These are phyloP conservation scores for Gambelia wislizenii DNA, from an alignment of 2,797 vertebrate genomes.

Conservation along the genomic window DNA sequence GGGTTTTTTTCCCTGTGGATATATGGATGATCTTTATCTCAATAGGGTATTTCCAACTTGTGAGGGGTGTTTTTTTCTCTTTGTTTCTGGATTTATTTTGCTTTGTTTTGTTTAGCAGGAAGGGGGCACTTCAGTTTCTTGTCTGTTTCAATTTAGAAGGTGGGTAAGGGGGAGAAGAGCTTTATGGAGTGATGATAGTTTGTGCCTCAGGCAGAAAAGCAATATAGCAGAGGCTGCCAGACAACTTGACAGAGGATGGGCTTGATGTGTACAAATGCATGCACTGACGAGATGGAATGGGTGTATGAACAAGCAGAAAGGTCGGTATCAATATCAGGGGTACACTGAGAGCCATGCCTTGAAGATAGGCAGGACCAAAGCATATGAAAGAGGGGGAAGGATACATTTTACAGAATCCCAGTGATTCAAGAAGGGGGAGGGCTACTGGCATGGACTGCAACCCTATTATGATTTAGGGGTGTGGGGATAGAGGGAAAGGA, in stretches of 20 bases:
- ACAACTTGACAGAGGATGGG: background rate
- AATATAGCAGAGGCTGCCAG: slow-evolving; percentile 19
- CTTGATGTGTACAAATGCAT: slow-evolving; percentile 33
- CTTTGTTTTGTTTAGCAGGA: background rate
- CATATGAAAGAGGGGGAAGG: background rate
- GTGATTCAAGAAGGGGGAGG: background rate
- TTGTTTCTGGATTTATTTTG: background rate
- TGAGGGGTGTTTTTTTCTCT: background rate
- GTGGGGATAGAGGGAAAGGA: background rate
- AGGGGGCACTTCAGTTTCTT: slow-evolving; percentile 48
- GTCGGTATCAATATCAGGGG: slow-evolving; percentile 33
- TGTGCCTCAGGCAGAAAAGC: slow-evolving; percentile 67
- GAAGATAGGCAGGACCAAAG: background rate
- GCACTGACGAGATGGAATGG: slow-evolving; percentile 20
- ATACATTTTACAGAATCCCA: background rate
- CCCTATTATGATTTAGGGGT: background rate
- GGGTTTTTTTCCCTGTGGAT: background rate
- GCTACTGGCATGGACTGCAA: background rate
- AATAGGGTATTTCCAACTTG: slow-evolving; percentile 51
- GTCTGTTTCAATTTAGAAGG: slow-evolving; percentile 57
- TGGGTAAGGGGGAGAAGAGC: background rate
- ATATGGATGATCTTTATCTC: slow-evolving; percentile 39
- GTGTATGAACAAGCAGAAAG: slow-evolving; percentile 29
- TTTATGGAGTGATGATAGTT: slow-evolving; percentile 60
- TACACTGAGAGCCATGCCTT: background rate